Conservation (phyloP, 2,113 vertebrate genomes). For the Saccopteryx leptura region DNA sequence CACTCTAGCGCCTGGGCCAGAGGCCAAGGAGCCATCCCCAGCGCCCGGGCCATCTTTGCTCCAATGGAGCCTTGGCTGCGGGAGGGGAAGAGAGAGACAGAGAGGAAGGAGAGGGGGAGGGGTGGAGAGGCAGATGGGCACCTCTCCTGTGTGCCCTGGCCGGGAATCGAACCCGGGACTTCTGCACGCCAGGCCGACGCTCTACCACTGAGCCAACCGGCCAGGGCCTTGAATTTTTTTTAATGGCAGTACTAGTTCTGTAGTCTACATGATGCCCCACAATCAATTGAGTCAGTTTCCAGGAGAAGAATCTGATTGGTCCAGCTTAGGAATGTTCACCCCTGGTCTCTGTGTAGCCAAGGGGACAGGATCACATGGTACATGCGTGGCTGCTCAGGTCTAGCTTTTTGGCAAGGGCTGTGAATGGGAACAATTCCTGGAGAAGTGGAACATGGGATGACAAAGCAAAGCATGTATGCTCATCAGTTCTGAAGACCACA, state of each 20-base stretch:
- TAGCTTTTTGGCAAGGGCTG: constrained; percentile 8
- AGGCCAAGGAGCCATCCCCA: no score
- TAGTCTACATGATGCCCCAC: neutral
- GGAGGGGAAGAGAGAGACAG: no score
- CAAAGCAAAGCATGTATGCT: constrained; percentile 17
- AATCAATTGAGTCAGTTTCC: neutral
- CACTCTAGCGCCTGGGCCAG: no score
- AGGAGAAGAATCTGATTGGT: constrained; percentile 19
- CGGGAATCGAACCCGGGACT: no score
- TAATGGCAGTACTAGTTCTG: neutral
- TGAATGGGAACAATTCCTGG: neutral
- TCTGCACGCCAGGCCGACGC: no score
- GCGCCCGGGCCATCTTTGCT: no score
- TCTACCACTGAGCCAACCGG: no score
- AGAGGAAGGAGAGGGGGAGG: no score
- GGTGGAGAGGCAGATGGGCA: no score
- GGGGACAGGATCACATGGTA: neutral
- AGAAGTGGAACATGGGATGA: neutral
- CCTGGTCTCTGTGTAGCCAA: constrained; percentile 8
- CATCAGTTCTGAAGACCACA: neutral
- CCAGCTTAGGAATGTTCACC: neutral
- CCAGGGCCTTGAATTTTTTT: neutral
- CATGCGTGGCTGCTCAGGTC: neutral
- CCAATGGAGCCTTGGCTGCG: no score
- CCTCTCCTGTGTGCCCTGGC: no score